phyloP scores from a whole-genome alignment of 2,113 vertebrate species.

The Daboia siamensis region DNA sequence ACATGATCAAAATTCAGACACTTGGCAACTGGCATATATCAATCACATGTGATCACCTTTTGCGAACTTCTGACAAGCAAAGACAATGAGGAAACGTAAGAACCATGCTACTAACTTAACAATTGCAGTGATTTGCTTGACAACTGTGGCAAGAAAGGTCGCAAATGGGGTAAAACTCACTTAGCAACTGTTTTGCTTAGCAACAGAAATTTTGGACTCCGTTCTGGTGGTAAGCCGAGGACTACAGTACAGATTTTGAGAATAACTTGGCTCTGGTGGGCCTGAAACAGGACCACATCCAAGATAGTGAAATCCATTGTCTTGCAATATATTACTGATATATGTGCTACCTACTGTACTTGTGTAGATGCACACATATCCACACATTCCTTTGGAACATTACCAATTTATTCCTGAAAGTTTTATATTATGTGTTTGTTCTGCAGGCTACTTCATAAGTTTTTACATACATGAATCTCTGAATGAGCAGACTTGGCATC shows the following conservation, averaged over 20 bases:
- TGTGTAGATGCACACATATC: not conserved
- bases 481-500: slow-evolving; percentile 69
- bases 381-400: not conserved
- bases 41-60: not conserved
- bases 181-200: not conserved
- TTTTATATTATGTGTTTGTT: not conserved
- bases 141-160: not conserved
- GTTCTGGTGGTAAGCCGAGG: not conserved
- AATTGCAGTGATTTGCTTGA: not conserved
- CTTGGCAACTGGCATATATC: not conserved
- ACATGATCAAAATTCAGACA: not conserved
- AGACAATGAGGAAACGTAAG: not conserved
- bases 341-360: not conserved
- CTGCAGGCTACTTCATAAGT: not conserved
- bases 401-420: not conserved
- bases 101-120: not conserved
- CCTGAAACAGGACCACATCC: not conserved
- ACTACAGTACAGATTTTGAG: not conserved
- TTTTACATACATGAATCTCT: slow-evolving; percentile 42
- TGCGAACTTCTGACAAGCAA: not conserved
- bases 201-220: not conserved
- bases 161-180: not conserved
- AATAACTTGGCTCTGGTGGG: not conserved
- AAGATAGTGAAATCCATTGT: not conserved
- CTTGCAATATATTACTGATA: not conserved